These are phyloP conservation scores for Aphrocallistes beatrix DNA, from an alignment of 37 sponge, comb jelly and placozoan genomes.

Conservation along the genomic window DNA sequence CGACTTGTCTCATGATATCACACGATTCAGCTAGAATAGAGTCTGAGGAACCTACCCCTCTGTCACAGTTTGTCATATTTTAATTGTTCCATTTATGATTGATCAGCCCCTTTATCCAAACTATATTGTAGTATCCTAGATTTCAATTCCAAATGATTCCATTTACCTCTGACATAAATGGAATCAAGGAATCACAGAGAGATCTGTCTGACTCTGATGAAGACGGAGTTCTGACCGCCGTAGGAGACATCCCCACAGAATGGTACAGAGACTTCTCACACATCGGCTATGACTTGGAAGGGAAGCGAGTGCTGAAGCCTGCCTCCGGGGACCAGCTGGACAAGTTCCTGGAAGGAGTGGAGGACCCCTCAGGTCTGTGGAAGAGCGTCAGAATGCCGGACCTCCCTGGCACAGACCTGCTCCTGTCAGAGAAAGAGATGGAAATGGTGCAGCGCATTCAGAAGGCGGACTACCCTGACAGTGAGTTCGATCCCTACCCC, in stretches of 20 bases:
- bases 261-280: constrained; percentile 96
- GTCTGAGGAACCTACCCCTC: too few species aligned
- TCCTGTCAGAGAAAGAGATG: constrained; percentile 76
- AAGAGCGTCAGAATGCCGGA: constrained; percentile 54
- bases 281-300: constrained; percentile 80
- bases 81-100: too few species aligned
- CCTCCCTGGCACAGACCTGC: constrained; percentile 62
- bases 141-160: too few species aligned
- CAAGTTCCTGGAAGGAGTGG: constrained; percentile 79
- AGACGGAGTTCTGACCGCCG: constrained; percentile 55
- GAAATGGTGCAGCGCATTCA: constrained; percentile 69
- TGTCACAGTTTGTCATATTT: too few species aligned
- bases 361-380: constrained; percentile 58
- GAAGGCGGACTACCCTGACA: constrained; percentile 46
- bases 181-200: too few species aligned
- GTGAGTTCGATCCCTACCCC: constrained; percentile 65
- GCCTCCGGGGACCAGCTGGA: constrained; percentile 63
- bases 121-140: too few species aligned
- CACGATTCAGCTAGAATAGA: too few species aligned
- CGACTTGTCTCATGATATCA: too few species aligned
- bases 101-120: too few species aligned
- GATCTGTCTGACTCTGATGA: not conserved
- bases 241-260: constrained; percentile 85
- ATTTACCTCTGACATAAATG: too few species aligned
- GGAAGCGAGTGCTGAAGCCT: constrained; percentile 60